These are phyloP conservation scores for Gymnocypris eckloni DNA, from an alignment of 2,797 vertebrate species.

Conservation along the genomic window DNA sequence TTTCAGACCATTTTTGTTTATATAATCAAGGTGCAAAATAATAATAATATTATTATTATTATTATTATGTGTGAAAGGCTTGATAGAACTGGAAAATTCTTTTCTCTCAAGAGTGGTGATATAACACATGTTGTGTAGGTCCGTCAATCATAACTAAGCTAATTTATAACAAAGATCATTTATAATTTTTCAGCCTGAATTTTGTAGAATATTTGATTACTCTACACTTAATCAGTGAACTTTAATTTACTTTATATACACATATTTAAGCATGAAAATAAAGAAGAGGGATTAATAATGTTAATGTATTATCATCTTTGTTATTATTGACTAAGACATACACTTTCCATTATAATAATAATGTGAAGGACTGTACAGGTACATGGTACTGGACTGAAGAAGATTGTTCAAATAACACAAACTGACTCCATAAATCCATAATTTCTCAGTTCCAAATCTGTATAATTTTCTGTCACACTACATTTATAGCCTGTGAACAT, in stretches of 20 bases:
- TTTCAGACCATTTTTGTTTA: neutral
- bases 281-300: neutral
- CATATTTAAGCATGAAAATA: neutral
- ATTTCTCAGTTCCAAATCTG: slow-evolving; percentile 8
- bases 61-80: neutral
- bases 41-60: neutral
- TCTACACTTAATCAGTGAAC: neutral
- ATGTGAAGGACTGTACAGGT: neutral
- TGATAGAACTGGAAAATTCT: neutral
- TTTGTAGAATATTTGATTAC: neutral
- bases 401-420: neutral
- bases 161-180: no score
- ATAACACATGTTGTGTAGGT: neutral
- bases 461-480: slow-evolving; percentile 23
- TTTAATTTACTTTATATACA: neutral
- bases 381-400: neutral
- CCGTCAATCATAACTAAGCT: no score
- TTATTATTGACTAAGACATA: neutral
- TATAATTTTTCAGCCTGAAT: neutral
- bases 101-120: neutral
- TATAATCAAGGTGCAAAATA: slow-evolving; percentile 15
- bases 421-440: slow-evolving; percentile 6
- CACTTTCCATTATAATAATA: neutral
- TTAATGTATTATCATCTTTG: neutral
- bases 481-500: neutral